These are phyloP conservation scores for Coreoperca whiteheadi DNA, from an alignment of 2,113 vertebrate genomes.

Conservation along the genomic window DNA sequence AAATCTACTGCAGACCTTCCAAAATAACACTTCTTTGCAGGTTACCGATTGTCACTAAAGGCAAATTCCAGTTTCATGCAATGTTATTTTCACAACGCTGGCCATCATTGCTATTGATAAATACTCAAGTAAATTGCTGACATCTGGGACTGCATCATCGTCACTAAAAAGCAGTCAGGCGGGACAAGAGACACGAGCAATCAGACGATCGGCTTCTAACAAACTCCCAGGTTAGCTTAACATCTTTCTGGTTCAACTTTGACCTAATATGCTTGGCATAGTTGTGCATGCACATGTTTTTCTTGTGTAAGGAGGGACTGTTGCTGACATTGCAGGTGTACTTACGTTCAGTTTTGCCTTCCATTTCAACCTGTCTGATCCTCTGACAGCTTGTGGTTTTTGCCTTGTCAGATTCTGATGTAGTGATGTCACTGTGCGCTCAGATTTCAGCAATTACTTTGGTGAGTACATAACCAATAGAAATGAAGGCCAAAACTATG, in stretches of 20 bases:
- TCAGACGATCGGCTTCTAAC: background rate
- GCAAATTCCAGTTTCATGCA: background rate
- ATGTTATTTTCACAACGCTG: background rate
- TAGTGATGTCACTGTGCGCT: background rate
- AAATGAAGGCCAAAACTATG: background rate
- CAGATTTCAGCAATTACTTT: background rate
- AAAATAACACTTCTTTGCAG: background rate
- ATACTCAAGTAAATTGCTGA: background rate
- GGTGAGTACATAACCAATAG: background rate
- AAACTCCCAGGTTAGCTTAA: background rate
- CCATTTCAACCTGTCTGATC: background rate
- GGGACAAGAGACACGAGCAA: no score
- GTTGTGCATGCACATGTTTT: background rate
- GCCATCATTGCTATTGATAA: background rate
- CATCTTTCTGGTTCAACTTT: background rate
- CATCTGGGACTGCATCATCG: background rate
- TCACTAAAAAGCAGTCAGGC: background rate
- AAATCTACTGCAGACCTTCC: background rate
- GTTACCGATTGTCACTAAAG: background rate
- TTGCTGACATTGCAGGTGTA: background rate
- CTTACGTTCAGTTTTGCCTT: background rate
- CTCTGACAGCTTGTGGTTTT: background rate
- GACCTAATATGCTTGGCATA: background rate
- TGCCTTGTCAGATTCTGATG: background rate
- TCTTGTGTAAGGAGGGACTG: background rate